These are phyloP conservation scores for Entelurus aequoreus DNA, from an alignment of 2,113 vertebrate species.

Conservation along the genomic window DNA sequence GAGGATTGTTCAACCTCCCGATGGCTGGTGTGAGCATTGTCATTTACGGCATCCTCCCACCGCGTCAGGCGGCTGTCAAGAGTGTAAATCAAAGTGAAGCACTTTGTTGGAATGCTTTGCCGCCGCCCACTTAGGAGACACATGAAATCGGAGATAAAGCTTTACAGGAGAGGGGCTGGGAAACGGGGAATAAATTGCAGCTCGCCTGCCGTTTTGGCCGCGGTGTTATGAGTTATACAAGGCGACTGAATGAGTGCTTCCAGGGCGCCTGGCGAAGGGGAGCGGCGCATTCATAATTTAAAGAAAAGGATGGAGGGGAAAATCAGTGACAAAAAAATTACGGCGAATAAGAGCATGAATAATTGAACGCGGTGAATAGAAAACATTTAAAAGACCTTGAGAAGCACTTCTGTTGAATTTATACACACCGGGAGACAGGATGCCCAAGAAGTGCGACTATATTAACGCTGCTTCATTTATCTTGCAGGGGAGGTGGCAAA, in stretches of 20 bases:
- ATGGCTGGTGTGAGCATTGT: constrained; percentile 37
- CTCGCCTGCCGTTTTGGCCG: neutral
- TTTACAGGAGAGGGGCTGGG: constrained; percentile 1
- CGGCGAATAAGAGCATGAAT: constrained; percentile 7
- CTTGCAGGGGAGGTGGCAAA: neutral
- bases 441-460: neutral
- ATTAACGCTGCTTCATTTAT: neutral
- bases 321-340: constrained; percentile 6
- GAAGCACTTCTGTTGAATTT: constrained; percentile 4
- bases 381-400: constrained; percentile 13
- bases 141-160: constrained; percentile 8
- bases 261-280: neutral
- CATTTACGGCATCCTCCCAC: constrained; percentile 43
- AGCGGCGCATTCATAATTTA: constrained; percentile 8
- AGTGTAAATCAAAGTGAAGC: constrained; percentile 1
- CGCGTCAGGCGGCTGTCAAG: neutral
- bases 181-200: constrained; percentile 8
- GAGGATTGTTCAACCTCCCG: constrained; percentile 59
- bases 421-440: neutral
- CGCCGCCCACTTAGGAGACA: constrained; percentile 5
- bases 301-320: neutral
- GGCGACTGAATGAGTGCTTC: constrained; percentile 7
- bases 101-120: neutral
- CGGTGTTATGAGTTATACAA: constrained; percentile 4
- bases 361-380: constrained; percentile 6